Conservation (phyloP, 2,888 invertebrate species). For the Torymus auratus region DNA sequence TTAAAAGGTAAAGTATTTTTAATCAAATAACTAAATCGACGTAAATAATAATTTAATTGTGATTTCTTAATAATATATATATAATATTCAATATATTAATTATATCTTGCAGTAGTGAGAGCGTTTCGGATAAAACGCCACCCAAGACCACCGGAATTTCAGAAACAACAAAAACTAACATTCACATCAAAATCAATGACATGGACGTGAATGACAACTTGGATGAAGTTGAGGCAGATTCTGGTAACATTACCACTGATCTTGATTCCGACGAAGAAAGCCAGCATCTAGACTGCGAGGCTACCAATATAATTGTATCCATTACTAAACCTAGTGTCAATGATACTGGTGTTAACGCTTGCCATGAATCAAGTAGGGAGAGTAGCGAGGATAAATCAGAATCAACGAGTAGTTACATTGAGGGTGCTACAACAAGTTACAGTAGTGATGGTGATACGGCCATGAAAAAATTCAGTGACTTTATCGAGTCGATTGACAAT, state of each 20-base stretch:
- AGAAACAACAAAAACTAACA: slow-evolving; percentile 57
- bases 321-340: neutral
- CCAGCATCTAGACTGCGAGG: neutral
- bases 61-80: too few relatives aligned
- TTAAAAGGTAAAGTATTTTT: slow-evolving; percentile 40
- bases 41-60: too few relatives aligned
- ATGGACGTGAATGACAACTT: slow-evolving; percentile 48
- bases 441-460: slow-evolving; percentile 37
- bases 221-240: slow-evolving; percentile 57
- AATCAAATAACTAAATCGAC: neutral
- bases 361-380: slow-evolving; percentile 33
- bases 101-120: slow-evolving; percentile 34
- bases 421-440: slow-evolving; percentile 53
- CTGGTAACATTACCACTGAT: slow-evolving; percentile 49
- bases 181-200: slow-evolving; percentile 60
- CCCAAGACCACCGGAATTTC: slow-evolving; percentile 12
- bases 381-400: slow-evolving; percentile 67
- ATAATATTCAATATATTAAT: too few relatives aligned
- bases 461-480: slow-evolving; percentile 61
- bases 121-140: slow-evolving; percentile 35
- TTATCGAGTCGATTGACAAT: slow-evolving; percentile 53
- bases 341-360: slow-evolving; percentile 9
- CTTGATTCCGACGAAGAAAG: slow-evolving; percentile 50
- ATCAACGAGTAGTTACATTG: slow-evolving; percentile 62
- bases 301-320: slow-evolving; percentile 5